Evolutionary conservation across 2,888 invertebrate species (phyloP), one percentile per base, ranked within the genome.

Genomic region (Dryobota labecula): DNA sequence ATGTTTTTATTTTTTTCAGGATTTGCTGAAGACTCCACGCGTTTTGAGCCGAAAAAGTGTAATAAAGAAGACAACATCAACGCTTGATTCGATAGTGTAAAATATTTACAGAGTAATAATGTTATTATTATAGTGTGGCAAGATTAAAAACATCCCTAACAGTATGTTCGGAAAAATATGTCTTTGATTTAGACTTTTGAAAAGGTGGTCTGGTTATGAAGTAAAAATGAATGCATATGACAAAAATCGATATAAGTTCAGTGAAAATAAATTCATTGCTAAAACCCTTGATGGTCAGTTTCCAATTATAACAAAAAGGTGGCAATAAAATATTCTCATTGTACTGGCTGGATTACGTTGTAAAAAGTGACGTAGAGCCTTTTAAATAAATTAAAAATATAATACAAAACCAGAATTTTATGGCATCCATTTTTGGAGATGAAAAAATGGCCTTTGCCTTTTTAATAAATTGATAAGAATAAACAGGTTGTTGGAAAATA

Each of bases 11-110:
- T 60, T 62, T 62, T 89, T 89, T 68, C 88, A 92, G 92, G 89
- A 89, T 72, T 84, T 92, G 30, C 78, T 92, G 53, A 87, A 88
- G 63, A 87, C 87, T 5, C 84, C 86, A 4, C 86, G 83, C n/a
- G 65, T 78, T 41, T 68, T 73, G 13, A 79, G 78, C 24, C 69
- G 80, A 33, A 80, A 43, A 33, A 64, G 58, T n/a, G 54, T 38
- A 64, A 64, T 47, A 30, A 54, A 64, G 70, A 65, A 84, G 68
- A 69, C 62, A 27, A 56, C 27, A 51, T 51, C 51, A 9, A 68
- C 69, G 0, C 51, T 57, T 18, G 62, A 78, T 53, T 78, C 80
- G 8, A 47, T 73, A 60, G 73, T 80, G 9, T 80, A 69, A 11
- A 8, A 64, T 33, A 15, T 57, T 43, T 4, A 18, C 3, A 49